Evolutionary conservation across 2,888 invertebrate species (phyloP).

Genomic region (Sarcophaga variegata): DNA sequence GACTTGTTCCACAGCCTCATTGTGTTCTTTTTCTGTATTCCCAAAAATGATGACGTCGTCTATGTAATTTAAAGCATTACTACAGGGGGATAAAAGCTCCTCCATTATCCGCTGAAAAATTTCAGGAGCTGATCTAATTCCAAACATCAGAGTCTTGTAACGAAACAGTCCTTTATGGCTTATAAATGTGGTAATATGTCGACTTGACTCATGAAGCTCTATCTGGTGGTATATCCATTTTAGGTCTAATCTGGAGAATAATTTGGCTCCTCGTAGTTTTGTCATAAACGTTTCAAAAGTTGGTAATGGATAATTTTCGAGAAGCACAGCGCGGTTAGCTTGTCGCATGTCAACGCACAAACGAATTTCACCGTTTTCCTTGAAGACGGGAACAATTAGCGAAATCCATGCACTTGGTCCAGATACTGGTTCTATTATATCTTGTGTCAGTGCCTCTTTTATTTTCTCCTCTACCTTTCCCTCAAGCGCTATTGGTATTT

Average conservation of each 20-base stretch:
- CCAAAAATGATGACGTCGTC: too few relatives aligned
- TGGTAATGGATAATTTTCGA: too few relatives aligned
- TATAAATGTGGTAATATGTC: not conserved
- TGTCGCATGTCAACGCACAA: not conserved
- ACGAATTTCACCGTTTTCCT: not conserved
- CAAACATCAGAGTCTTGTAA: not conserved
- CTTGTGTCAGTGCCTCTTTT: not conserved
- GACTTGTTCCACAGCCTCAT: too few relatives aligned
- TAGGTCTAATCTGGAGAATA: not conserved
- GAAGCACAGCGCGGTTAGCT: not conserved
- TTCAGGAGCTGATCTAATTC: not conserved
- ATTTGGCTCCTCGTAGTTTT: not conserved
- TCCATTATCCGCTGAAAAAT: not conserved
- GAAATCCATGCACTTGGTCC: slow-evolving; percentile 1
- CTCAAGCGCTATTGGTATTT: too few relatives aligned
- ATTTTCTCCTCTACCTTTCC: too few relatives aligned
- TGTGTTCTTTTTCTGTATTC: too few relatives aligned
- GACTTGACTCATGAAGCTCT: not conserved
- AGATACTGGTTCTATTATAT: slow-evolving; percentile 1
- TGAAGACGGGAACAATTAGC: not conserved
- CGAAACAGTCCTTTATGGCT: not conserved
- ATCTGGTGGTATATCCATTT: not conserved
- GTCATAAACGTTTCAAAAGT: not conserved
- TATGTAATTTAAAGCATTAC: not conserved
- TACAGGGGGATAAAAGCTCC: not conserved